Percentiles rank a stretch among this genome's conserved stretches.
Conservation (phyloP, 2,888 invertebrate genomes). For the Drosophila putrida region DNA sequence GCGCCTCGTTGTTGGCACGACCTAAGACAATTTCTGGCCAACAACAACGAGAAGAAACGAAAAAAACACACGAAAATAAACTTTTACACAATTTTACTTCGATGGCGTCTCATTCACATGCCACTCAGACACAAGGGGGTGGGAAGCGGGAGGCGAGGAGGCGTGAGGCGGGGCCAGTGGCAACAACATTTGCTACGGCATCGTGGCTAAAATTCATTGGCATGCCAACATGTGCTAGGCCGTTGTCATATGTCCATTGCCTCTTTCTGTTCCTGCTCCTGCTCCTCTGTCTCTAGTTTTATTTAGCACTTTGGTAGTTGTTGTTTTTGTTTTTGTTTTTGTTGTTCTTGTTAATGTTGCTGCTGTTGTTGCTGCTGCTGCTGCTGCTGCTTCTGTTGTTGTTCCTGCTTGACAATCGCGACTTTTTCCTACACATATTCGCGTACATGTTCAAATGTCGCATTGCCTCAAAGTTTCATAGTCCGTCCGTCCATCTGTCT, state of each 20-base stretch:
- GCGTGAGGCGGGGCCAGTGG: background rate
- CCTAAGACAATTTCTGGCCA: conserved; percentile 75
- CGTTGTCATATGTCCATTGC: conserved; percentile 54
- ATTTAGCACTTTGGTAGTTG: conserved; percentile 65
- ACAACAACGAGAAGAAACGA: conserved; percentile 19
- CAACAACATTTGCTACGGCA: conserved; percentile 31
- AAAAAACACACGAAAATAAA: conserved; percentile 31
- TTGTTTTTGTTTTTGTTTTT: conserved; percentile 10
- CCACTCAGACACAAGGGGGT: conserved; percentile 61
- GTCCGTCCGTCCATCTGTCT: conserved; percentile 8
- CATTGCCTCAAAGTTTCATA: conserved; percentile 37
- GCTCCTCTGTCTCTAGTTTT: conserved; percentile 33
- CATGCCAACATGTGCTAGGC: conserved; percentile 66
- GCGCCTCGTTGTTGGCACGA: conserved; percentile 72
- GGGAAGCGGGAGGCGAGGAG: background rate
- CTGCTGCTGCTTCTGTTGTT: conserved; percentile 17
- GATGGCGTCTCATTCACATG: conserved; percentile 74
- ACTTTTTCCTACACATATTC: conserved; percentile 56
- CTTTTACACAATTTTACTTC: conserved; percentile 59
- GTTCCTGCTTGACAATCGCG: conserved; percentile 48
- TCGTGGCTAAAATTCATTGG: conserved; percentile 66
- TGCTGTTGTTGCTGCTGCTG: background rate
- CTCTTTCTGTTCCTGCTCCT: background rate
- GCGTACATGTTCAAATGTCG: conserved; percentile 65
- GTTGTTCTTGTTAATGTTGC: background rate